Base-by-base conservation (phyloP, 2,888 invertebrate species). In the Pogonocherus hispidulus region DNA sequence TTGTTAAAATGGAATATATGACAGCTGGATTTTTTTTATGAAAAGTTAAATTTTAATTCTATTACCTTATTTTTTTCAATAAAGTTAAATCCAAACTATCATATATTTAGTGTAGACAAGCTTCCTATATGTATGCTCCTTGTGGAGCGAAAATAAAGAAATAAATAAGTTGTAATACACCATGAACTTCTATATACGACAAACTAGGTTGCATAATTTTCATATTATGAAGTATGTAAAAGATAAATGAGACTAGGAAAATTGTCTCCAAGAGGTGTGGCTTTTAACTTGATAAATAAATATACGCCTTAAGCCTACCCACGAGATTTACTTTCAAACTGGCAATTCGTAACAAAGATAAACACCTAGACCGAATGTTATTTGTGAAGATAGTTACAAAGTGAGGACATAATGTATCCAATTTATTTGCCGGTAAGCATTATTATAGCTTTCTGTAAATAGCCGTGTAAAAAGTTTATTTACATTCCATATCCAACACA, bases 401-500 rank as follows among this genome's bases (percentile, higher is more conserved):
- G 44, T 57, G 57, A 57, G 14, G 41, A 46, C 27, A 47, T 47
- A 59, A 32, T 22, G 47, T 60, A 47, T 47, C 49, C 14, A 60
- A 46, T 47, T 60, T 60, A 60, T 60, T 27, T 60, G 47, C 47
- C 44, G 14, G 47, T 14, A 35, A 47, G 20, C 44, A 60, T 60
- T 47, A 60, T 60, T 47, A 47, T 47, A 63, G 66, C 59, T 49
- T 56, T 69, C 69, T 56, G 62, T 65, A 65, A 62, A 69, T 62
- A 64, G 55, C 54, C 63, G 57, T 63, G 63, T 63, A 70, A 70
- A 47, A 59, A 52, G 46, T 70, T 60, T 56, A 71, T 71, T 71
- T 71, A 71, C 66, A 69, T 69, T 71, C 71, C 69, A 49, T 64
- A 69, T 64, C 62, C 23, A 51, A 62, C 62, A 47, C 32, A 60